Percentiles rank a stretch among this genome's conserved stretches.
phyloP scores from a whole-genome alignment of 2,888 invertebrate genomes.

The Caradrina kadenii region DNA sequence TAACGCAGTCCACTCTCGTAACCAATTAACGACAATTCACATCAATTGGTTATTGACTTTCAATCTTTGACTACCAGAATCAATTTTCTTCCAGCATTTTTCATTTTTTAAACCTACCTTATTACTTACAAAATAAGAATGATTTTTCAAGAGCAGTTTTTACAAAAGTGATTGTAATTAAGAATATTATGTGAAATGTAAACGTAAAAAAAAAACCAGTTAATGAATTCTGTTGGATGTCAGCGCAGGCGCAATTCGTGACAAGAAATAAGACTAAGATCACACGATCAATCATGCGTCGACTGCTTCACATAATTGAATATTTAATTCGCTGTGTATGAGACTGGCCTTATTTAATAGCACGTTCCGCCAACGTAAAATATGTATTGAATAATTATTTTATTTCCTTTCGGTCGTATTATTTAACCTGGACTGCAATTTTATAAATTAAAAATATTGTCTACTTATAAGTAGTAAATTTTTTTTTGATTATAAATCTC shows the following conservation, averaged over 20 bases:
- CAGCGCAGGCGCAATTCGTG: constrained; percentile 42
- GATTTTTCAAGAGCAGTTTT: not conserved
- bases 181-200: constrained; percentile 22
- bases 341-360: constrained; percentile 38
- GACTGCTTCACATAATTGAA: constrained; percentile 62
- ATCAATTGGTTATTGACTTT: constrained; percentile 63
- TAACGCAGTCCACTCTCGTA: constrained; percentile 33
- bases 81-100: not conserved
- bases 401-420: not conserved
- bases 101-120: not conserved
- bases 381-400: constrained; percentile 19
- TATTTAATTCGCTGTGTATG: constrained; percentile 51
- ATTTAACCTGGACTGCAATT: not conserved
- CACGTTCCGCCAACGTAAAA: constrained; percentile 24
- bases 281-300: constrained; percentile 64
- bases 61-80: constrained; percentile 49
- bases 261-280: constrained; percentile 55
- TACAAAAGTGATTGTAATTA: constrained; percentile 8
- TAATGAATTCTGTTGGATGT: constrained; percentile 30
- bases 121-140: constrained; percentile 13
- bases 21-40: constrained; percentile 57
- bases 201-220: constrained; percentile 12
- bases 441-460: not conserved
- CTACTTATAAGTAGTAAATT: too few species aligned
- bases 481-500: too few species aligned